phyloP scores from a whole-genome alignment of 2,888 invertebrate genomes.

The Drosophila paramelanica region DNA sequence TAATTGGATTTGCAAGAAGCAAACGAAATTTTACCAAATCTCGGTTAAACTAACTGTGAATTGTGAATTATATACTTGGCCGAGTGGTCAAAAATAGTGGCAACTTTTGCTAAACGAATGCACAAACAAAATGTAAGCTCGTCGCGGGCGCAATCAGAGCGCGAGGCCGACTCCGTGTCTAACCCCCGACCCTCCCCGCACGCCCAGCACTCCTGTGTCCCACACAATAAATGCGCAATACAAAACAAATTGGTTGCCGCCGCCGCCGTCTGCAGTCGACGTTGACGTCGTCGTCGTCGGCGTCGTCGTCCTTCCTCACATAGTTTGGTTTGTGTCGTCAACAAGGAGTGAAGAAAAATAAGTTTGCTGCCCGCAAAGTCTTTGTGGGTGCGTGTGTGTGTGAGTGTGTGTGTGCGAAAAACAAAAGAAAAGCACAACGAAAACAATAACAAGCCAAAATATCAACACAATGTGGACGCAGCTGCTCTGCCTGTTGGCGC shows the following conservation, averaged over 20 bases:
- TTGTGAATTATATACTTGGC: constrained; percentile 19
- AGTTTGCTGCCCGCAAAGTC: constrained; percentile 54
- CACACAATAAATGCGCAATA: constrained; percentile 75
- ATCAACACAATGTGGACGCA: constrained; percentile 46
- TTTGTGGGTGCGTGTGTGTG: constrained; percentile 51
- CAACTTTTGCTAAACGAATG: constrained; percentile 39
- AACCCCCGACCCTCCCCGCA: constrained; percentile 1
- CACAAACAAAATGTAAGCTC: constrained; percentile 55
- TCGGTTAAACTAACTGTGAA: constrained; percentile 9
- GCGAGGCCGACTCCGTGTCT: constrained; percentile 46
- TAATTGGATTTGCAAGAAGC: constrained; percentile 63
- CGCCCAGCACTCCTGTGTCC: constrained; percentile 46
- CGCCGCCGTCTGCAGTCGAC: constrained; percentile 53
- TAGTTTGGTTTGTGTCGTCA: constrained; percentile 51
- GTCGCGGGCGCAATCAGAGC: constrained; percentile 48
- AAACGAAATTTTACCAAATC: constrained; percentile 1
- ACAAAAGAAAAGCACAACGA: constrained; percentile 68
- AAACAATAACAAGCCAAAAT: constrained; percentile 50
- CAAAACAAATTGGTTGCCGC: constrained; percentile 59
- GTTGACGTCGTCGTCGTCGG: constrained; percentile 23
- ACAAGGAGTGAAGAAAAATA: constrained; percentile 45
- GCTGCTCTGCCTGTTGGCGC: constrained; percentile 54
- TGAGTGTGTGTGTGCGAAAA: constrained; percentile 52
- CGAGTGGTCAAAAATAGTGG: constrained; percentile 12
- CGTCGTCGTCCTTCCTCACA: constrained; percentile 40